A percentile compares a stretch with the other conserved stretches of the same genome.
phyloP scores from a whole-genome alignment of 1,140 invertebrate genomes.

The Pseudomyrmex concolor region DNA sequence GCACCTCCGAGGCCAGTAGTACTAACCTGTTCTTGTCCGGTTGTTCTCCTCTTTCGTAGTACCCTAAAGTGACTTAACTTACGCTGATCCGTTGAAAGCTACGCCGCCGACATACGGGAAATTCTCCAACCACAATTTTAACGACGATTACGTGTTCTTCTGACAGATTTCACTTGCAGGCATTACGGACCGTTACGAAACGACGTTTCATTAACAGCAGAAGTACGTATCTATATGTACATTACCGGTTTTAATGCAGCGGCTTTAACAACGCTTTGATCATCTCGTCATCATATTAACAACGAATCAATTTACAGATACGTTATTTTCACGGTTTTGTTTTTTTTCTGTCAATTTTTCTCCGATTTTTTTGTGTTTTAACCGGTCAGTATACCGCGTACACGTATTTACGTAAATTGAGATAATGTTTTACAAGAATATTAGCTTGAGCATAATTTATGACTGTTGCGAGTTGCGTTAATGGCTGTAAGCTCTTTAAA shows the following conservation, averaged over 20 bases:
- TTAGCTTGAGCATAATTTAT: slow-evolving; percentile 17
- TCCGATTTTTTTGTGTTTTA: not conserved
- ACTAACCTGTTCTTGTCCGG: slow-evolving; percentile 57
- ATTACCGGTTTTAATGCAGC: too few species aligned
- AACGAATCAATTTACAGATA: not conserved
- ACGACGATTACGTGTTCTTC: slow-evolving; percentile 46
- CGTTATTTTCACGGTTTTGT: too few species aligned
- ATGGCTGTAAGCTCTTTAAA: slow-evolving; percentile 27
- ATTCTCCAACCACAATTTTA: slow-evolving; percentile 46
- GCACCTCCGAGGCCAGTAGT: slow-evolving; percentile 63
- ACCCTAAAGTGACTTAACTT: slow-evolving; percentile 66
- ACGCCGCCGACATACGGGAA: slow-evolving; percentile 22
- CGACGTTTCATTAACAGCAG: too few species aligned
- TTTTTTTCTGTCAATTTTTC: too few species aligned
- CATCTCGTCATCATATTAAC: not conserved
- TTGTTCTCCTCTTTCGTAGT: slow-evolving; percentile 37
- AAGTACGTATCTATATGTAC: not conserved
- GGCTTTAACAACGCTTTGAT: not conserved
- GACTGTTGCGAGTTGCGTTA: slow-evolving; percentile 15
- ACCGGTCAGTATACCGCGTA: not conserved
- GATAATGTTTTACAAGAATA: not conserved
- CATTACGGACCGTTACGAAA: not conserved
- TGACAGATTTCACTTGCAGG: not conserved
- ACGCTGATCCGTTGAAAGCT: slow-evolving; percentile 51
- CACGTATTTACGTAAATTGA: slow-evolving; percentile 6